Evolutionary conservation across 2,888 invertebrate species (phyloP).

Genomic region (Drosophila paucipuncta): DNA sequence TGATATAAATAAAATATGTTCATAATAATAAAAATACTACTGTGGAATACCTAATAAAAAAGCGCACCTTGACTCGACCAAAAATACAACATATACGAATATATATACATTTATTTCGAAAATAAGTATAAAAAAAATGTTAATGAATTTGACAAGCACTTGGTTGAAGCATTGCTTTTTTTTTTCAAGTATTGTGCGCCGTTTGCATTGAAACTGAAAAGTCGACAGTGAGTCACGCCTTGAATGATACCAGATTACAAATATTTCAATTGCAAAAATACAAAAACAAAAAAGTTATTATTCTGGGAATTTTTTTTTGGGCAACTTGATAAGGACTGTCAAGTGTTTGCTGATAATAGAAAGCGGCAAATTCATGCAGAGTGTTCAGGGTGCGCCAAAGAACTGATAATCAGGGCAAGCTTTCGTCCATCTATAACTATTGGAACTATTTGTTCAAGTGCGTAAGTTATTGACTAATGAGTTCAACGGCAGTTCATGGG

Average conservation of each 20-base stretch:
- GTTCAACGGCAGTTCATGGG: conserved; percentile 71
- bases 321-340: conserved; percentile 33
- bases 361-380: not conserved
- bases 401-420: not conserved
- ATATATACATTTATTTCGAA: not conserved
- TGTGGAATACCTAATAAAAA: conserved; percentile 39
- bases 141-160: conserved; percentile 46
- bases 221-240: conserved; percentile 50
- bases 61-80: conserved; percentile 48
- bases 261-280: conserved; percentile 18
- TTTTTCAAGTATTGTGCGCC: conserved; percentile 17
- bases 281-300: not conserved
- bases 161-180: conserved; percentile 5
- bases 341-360: conserved; percentile 6
- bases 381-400: not conserved
- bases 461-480: conserved; percentile 19
- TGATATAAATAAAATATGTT: conserved; percentile 15
- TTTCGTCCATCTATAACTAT: not conserved
- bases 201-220: conserved; percentile 40
- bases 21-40: not conserved
- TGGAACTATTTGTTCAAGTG: conserved; percentile 35
- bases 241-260: conserved; percentile 10
- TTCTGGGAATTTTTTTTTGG: conserved; percentile 1
- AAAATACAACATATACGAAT: conserved; percentile 20
- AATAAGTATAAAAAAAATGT: conserved; percentile 15